Evolutionary conservation across 2,113 vertebrate genomes (phyloP), one percentile per base, ranked within the genome.

Genomic region (Phrynosoma platyrhinos): DNA sequence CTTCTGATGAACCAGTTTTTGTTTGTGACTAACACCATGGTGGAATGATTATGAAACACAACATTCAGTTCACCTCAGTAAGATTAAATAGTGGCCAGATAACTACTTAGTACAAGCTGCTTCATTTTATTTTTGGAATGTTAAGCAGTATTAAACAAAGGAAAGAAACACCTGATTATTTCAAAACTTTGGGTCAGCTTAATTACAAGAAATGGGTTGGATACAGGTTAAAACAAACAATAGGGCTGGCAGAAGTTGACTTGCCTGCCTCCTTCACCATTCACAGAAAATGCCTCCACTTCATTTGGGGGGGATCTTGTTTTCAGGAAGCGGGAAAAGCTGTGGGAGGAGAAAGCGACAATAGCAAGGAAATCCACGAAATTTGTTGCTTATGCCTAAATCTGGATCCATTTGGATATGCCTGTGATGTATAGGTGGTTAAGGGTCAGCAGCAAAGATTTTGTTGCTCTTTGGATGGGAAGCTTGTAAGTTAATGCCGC

Each of bases 141-240:
- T 76, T 27, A 53, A 52, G 13, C 27, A 36, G 9, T 4, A 0
- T 0, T 0, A 13, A 13, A 30, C 68, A 53, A 0, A 0, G 4
- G 18, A 23, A 0, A n/a, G 4, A 47, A 86, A 81, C 53, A 16
- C n/a, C 5, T 78, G 68, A 1, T 55, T 4, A 4, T 13, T 5
- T 62, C 0, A 53, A 55, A 68, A 5, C 62, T 42, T 25, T n/a
- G 10, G 20, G 58, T 25, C 1, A 2, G 52, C 83, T 53, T 78
- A 21, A 79, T 79, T 69, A 30, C 55, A 69, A 69, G 27, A 47
- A 86, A 42, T 62, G 27, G 10, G 53, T 68, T 82, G 62, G 80
- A 68, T 42, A 36, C 62, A 82, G 32, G 40, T 82, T 40, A 27
- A 82, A 32, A 62, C 10, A 68, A 18, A 47, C 10, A 42, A 16